Evolutionary conservation across 2,888 invertebrate species (phyloP), one percentile per base, ranked within the genome.

Genomic region (Lasiommata megera): DNA sequence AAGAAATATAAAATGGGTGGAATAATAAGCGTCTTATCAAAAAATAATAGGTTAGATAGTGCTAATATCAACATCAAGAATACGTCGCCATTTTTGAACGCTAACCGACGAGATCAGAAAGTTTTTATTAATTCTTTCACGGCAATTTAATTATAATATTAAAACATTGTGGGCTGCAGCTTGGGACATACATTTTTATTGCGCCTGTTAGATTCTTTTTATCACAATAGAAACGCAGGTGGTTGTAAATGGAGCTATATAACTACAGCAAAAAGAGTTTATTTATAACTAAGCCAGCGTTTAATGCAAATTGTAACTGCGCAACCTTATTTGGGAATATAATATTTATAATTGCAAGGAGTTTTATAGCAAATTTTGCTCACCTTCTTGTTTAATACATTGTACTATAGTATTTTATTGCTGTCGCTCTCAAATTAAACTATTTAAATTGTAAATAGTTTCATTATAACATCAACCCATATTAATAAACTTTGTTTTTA

Each of bases 201-300:
- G 29, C 16, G 34, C 31, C 34, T 34, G 18, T 40, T 34, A 34
- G 17, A 34, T 53, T 53, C 18, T 36, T 34, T 17, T 43, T 34
- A 34, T 43, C 34, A 48, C 18, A 48, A 23, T 23, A 31, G 46
- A 46, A 37, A 23, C 18, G 37, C 36, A 48, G 48, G 48, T 48
- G 48, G 8, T 18, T 37, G n/a, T 37, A 6, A 36, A 36, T 16
- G 46, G 17, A 8, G 28, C 11, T 9, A n/a, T n/a, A n/a, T n/a
- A n/a, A n/a, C n/a, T n/a, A 47, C n/a, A 6, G 18, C 7, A 36
- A 18, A 36, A 18, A 36, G 6, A 12, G 18, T 48, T 34, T 18
- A 31, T 46, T 46, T 46, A 31, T 3, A 31, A 8, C 17, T 43
- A 28, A 6, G 23, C 12, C 12, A 23, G 23, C 23, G 23, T 12